Base-by-base conservation (phyloP, 2,888 invertebrate species). In the Xestoiulus laeticollis region DNA sequence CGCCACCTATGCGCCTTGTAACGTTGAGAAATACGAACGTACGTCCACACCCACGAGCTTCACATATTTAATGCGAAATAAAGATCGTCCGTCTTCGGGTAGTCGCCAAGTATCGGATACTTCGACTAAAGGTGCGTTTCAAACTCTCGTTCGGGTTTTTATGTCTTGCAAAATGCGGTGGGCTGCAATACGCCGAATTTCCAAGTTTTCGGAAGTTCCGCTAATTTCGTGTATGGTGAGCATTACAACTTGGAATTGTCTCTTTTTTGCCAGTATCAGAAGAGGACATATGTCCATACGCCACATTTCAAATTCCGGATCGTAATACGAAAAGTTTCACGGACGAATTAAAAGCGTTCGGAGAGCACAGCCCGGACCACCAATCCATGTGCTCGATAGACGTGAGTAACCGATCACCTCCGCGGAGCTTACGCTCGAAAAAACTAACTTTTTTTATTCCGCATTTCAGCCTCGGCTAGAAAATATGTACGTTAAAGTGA, bases 241-340 rank as follows among this genome's bases (percentile, higher is more conserved):
- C 38, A 38, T 38, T 38, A 38, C 3, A 38, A 38, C 38, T 38
- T 38, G 6, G 26, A 68, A 33, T 22, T 43, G 87, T 33, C 44
- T 83, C 78, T 53, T 83, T n/a, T n/a, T 78, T 86, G 68, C 8
- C 78, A 86, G 88, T 86, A 59, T 88, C 86, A 78, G 88, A 98
- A 92, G 98, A 98, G 91, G 98, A 98, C 93, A 98, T 98, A 92
- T 98, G 98, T 93, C 98, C 98, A 83, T 98, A 98, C 93, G 98
- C 98, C 12, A 98, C 98, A 82, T 98, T 98, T 96, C 98, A 98
- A 87, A 87, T 87, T 19, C 82, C 83, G 5, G 87, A 85, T 32
- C 82, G 87, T n/a, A 87, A 87, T 53, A 33, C 87, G 4, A 82
- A 85, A 32, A 53, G 85, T 59, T 87, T 85, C 85, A 87, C 82